phyloP scores from a whole-genome alignment of 2,113 vertebrate species.

The Corvus hawaiiensis region DNA sequence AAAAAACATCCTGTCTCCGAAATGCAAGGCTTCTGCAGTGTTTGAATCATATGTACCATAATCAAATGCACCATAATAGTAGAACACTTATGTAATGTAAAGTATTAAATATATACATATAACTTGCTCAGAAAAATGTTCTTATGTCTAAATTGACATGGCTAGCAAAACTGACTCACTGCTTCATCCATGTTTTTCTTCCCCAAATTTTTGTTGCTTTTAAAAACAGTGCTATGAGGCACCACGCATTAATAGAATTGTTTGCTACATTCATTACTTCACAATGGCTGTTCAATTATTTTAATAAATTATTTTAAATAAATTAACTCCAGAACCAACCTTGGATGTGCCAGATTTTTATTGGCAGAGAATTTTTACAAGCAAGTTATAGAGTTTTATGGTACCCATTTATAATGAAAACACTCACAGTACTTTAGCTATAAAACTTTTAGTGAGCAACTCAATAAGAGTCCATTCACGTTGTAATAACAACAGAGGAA shows the following conservation, averaged over 20 bases:
- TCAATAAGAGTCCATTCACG: background rate
- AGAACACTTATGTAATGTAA: background rate
- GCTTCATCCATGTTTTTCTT: background rate
- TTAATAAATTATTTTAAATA: slow-evolving; percentile 48
- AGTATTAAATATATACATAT: background rate
- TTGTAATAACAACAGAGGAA: slow-evolving; percentile 43
- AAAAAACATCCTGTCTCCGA: background rate
- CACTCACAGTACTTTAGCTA: background rate
- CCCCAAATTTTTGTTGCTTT: background rate
- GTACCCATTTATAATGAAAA: slow-evolving; percentile 41
- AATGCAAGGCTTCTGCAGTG: background rate
- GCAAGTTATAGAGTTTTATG: slow-evolving; percentile 34
- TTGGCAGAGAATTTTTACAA: slow-evolving; percentile 26
- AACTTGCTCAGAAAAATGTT: background rate
- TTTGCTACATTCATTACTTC: slow-evolving; percentile 8
- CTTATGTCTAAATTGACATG: background rate
- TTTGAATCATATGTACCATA: background rate
- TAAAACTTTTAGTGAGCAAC: slow-evolving; percentile 32
- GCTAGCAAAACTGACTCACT: background rate
- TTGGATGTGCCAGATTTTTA: slow-evolving; percentile 12
- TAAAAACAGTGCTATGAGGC: background rate
- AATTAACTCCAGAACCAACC: background rate
- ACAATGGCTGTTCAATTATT: slow-evolving; percentile 2
- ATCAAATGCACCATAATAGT: background rate
- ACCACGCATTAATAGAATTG: background rate